These are phyloP conservation scores for Balanococcus diminutus DNA, from an alignment of 2,888 invertebrate species.

Conservation along the genomic window DNA sequence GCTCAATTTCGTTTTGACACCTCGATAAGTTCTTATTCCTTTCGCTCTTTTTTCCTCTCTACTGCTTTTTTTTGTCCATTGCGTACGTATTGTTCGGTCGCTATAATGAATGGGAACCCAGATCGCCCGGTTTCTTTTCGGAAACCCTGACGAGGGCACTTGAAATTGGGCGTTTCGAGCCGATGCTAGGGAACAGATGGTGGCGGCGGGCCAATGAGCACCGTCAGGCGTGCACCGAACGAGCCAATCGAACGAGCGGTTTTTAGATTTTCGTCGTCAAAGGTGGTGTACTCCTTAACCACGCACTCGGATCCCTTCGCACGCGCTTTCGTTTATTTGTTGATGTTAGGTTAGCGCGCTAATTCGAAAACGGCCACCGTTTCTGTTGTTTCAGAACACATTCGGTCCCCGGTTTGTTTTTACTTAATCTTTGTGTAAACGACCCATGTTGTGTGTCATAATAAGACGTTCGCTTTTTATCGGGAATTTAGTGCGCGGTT, in stretches of 20 bases:
- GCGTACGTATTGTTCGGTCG: background rate
- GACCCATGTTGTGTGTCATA: conserved; percentile 54
- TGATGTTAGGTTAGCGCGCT: conserved; percentile 51
- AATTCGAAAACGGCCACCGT: conserved; percentile 41
- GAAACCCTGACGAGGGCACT: background rate
- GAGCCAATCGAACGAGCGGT: background rate
- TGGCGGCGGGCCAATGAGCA: background rate
- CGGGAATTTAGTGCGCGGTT: conserved; percentile 36
- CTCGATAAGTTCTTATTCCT: conserved; percentile 30
- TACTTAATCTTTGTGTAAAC: conserved; percentile 55
- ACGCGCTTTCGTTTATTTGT: conserved; percentile 52
- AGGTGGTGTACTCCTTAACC: background rate
- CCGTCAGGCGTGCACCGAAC: background rate
- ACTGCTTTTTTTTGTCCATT: background rate
- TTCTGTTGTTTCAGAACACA: conserved; percentile 54
- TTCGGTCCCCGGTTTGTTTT: conserved; percentile 52
- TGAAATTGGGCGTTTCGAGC: conserved; percentile 11
- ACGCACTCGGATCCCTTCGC: conserved; percentile 45
- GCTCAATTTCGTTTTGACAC: conserved; percentile 42
- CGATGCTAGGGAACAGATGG: background rate
- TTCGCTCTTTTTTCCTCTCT: background rate
- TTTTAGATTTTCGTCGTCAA: background rate
- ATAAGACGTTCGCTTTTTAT: conserved; percentile 53
- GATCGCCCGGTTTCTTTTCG: background rate
- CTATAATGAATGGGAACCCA: background rate